phyloP scores from a whole-genome alignment of 2,113 vertebrate genomes.

The Tragelaphus buxtoni region DNA sequence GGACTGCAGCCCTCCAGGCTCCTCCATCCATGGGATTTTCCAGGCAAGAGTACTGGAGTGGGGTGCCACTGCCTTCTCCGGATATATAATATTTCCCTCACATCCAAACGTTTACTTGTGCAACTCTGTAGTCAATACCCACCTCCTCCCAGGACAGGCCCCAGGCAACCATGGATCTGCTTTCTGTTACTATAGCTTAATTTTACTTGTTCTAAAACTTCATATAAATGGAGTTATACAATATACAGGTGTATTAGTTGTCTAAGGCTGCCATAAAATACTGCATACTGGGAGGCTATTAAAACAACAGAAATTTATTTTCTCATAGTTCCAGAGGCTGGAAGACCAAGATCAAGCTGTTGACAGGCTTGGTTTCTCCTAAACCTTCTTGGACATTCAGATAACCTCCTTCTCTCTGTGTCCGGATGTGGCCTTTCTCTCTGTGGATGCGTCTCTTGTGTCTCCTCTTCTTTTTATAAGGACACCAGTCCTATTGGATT shows the following conservation, averaged over 20 bases:
- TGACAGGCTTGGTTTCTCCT: neutral
- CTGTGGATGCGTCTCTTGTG: neutral
- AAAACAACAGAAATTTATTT: neutral
- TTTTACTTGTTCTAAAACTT: neutral
- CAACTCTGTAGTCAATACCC: neutral
- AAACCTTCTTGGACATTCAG: neutral
- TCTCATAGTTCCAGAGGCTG: neutral
- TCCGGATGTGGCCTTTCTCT: neutral
- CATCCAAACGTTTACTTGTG: neutral
- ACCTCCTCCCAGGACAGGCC: neutral
- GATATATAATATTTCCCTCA: neutral
- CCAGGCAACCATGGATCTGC: neutral
- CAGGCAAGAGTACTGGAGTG: too few species aligned
- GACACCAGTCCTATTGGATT: neutral
- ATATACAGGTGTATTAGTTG: neutral
- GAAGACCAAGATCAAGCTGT: neutral
- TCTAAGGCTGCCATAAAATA: neutral
- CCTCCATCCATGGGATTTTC: too few species aligned
- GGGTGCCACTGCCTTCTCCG: too few species aligned
- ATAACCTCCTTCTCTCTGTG: neutral
- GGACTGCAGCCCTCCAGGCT: too few species aligned
- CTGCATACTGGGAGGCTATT: neutral
- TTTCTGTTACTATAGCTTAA: neutral
- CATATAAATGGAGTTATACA: neutral
- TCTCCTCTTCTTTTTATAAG: neutral